Base-by-base conservation (phyloP, 2,113 vertebrate species). In the Anseranas semipalmata region DNA sequence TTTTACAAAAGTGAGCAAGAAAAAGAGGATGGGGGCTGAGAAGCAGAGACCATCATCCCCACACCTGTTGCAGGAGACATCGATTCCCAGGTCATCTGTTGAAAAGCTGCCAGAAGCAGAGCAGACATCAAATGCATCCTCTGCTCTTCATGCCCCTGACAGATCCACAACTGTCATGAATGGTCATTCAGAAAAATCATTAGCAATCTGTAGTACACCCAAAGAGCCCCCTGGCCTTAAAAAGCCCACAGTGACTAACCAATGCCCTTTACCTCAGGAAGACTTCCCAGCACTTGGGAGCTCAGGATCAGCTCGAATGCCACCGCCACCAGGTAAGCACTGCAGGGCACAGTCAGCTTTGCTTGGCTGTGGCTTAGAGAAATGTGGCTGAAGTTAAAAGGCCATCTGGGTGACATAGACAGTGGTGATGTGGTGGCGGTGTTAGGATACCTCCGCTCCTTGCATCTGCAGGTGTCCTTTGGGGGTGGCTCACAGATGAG, bases 271-370 rank as follows among this genome's bases (percentile, higher is more conserved):
- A 41, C 90, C 98, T 91, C 98, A 98, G 80, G 99, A 99, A 92
- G 99, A 99, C 30, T 99, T 99, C 83, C 99, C 99, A 60, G 99
- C 98, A 4, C 98, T 99, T 32, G 96, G 98, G 35, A 98, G 96
- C 80, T 97, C 97, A 84, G 98, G 97, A 84, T 97, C 97, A 22
- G 95, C 98, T 50, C 98, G 99, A 96, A 99, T 98, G 96, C 99
- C 99, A 19, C 99, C 99, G 5, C 99, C 99, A 98, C 99, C 99
- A 98, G 99, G 99, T 99, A 89, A 22, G 33, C 11, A 5, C 50
- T 24, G 14, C 50, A 6, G 50, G 35, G 70, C 60, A 21, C 0
- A 0, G 56, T 19, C 32, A 21, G 35, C 22, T 27, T 28, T 25
- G 9, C 32, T n/a, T 50, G 27, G 18, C 10, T 24, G 56, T 21